A percentile compares a stretch with the other conserved stretches of the same genome.
phyloP scores from a whole-genome alignment of 2,113 vertebrate genomes.

The Oreochromis spilurus region DNA sequence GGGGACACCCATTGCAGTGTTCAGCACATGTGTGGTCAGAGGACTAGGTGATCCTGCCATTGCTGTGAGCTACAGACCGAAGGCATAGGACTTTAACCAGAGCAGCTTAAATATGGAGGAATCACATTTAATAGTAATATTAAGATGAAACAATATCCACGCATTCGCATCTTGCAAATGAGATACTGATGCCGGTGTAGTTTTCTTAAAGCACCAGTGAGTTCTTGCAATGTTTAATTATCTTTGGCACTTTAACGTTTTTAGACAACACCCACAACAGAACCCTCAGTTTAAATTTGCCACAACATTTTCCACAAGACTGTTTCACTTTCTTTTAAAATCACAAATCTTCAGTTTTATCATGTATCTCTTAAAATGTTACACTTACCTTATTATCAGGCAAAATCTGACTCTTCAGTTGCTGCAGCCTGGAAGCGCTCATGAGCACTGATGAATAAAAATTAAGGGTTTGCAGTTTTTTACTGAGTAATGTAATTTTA shows the following conservation, averaged over 20 bases:
- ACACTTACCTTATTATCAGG: conserved; percentile 54
- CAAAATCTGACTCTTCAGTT: conserved; percentile 51
- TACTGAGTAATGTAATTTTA: conserved; percentile 9
- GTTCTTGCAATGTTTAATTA: neutral
- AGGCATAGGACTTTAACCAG: neutral
- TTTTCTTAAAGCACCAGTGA: neutral
- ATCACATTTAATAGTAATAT: neutral
- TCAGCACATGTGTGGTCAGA: conserved; percentile 74
- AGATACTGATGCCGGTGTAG: neutral
- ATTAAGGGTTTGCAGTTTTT: neutral
- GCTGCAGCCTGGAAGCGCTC: conserved; percentile 52
- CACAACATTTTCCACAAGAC: neutral
- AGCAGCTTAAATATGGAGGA: neutral
- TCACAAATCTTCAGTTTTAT: neutral
- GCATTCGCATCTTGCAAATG: neutral
- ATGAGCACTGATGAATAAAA: conserved; percentile 22
- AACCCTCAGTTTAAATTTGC: neutral
- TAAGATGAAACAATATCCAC: neutral
- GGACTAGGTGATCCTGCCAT: conserved; percentile 62
- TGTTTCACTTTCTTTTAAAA: neutral
- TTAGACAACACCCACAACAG: neutral
- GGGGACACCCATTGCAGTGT: conserved; percentile 66
- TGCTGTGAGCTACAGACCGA: conserved; percentile 31
- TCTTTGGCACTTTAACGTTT: neutral
- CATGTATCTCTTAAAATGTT: neutral